Evolutionary conservation across 2,113 vertebrate genomes (phyloP), one percentile per base, ranked within the genome.

Genomic region (Phaethon lepturus): DNA sequence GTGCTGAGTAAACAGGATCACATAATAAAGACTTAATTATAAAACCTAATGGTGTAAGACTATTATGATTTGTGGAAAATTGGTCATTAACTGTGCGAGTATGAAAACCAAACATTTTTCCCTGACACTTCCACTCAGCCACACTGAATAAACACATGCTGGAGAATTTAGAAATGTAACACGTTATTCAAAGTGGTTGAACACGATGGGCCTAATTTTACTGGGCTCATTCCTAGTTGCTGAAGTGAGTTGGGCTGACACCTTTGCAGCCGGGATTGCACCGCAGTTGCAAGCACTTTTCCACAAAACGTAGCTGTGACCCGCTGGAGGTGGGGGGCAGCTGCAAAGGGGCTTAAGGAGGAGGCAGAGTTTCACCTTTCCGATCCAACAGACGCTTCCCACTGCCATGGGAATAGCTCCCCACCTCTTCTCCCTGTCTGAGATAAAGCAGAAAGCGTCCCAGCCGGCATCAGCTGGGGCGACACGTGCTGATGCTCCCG

Each of bases 51-150:
- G 93, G 95, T 40, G 84, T 87, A 93, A 82, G 78, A 92, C 80
- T 49, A 26, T 93, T 84, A 67, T 79, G 96, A 96, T 96, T 92
- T 95, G 93, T 72, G 83, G 97, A 72, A 97, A 97, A 97, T 94
- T 91, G 87, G 78, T 88, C 94, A 81, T 97, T 95, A 97, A n/a
- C 89, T 85, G 79, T 74, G 8, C 50, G 29, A 73, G 59, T 47
- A 67, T 28, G 64, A 62, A 97, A 97, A 96, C 17, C 90, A 90
- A 96, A 97, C 64, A 82, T 35, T 84, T 91, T 90, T 88, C 78
- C 58, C 93, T 60, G 60, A 63, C 78, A 24, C 63, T 60, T 94
- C 62, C 66, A 17, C 55, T 83, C 68, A 53, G 29, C 24, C 78
- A 81, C 72, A 2, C 11, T 82, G 93, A 81, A 31, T 93, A 93